Conservation (phyloP, 2,888 invertebrate genomes). For the Tryphoninae sp. region DNA sequence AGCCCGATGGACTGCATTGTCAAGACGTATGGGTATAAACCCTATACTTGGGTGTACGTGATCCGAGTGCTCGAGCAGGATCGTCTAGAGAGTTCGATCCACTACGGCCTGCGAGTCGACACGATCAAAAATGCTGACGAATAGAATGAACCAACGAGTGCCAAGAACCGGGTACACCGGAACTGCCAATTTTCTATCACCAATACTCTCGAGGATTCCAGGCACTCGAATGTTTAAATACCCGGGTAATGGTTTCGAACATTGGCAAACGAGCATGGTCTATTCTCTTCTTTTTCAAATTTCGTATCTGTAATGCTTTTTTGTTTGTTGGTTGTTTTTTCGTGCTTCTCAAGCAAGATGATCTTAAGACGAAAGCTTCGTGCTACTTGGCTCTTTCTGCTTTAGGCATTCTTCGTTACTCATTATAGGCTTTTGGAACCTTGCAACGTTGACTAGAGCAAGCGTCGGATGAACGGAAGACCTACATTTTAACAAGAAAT, state of each 20-base stretch:
- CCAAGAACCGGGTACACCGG: constrained; percentile 11
- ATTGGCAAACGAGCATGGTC: constrained; percentile 38
- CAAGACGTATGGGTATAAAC: constrained; percentile 54
- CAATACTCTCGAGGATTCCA: constrained; percentile 16
- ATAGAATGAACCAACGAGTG: constrained; percentile 3
- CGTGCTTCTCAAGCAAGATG: constrained; percentile 26
- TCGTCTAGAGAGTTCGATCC: constrained; percentile 39
- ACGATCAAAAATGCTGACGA: constrained; percentile 36
- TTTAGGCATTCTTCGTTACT: too few species aligned
- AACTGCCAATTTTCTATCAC: constrained; percentile 49
- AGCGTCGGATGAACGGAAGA: too few species aligned
- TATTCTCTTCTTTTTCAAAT: constrained; percentile 5
- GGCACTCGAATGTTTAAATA: constrained; percentile 37
- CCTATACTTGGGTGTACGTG: constrained; percentile 56
- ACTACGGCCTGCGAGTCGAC: not conserved
- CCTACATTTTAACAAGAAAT: too few species aligned
- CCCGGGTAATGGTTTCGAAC: constrained; percentile 12
- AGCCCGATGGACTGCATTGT: constrained; percentile 63
- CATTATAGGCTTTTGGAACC: too few species aligned
- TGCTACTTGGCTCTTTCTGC: constrained; percentile 33
- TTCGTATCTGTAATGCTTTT: constrained; percentile 10
- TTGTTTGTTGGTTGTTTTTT: not conserved
- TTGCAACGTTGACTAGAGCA: too few species aligned
- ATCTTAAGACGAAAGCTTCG: constrained; percentile 11
- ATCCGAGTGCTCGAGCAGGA: constrained; percentile 47